Percentiles rank a stretch among this genome's conserved stretches.
Conservation (phyloP, 2,113 vertebrate genomes). For the Chionis minor region DNA sequence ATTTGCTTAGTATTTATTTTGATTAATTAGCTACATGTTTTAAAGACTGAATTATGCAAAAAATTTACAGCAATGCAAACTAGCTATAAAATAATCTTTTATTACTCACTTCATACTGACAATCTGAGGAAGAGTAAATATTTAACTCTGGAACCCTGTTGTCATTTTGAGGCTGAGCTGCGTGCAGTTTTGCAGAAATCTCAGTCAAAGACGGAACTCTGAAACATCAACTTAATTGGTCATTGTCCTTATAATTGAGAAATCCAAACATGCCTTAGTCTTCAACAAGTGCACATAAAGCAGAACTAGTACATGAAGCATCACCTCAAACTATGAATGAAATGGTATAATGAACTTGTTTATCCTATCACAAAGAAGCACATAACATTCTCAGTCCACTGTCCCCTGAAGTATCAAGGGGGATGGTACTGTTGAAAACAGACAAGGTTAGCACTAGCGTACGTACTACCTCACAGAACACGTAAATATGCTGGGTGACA, state of each 20-base stretch:
- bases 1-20: background rate
- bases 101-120: constrained; percentile 90
- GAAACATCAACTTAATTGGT: constrained; percentile 2
- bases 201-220: constrained; percentile 85
- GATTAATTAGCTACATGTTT: background rate
- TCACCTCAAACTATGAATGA: background rate
- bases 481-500: background rate
- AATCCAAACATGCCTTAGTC: background rate
- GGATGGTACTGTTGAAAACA: background rate
- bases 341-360: background rate
- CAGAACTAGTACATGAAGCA: background rate
- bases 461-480: background rate
- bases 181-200: constrained; percentile 90
- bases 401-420: background rate
- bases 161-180: constrained; percentile 80
- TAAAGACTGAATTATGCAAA: background rate
- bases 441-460: background rate
- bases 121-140: constrained; percentile 91
- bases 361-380: background rate
- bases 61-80: background rate
- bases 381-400: accelerated
- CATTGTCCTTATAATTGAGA: background rate
- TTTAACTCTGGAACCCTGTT: constrained; percentile 78
- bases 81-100: background rate
- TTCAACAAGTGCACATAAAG: background rate